Evolutionary conservation across 92 coral and sea anemone genomes (phyloP).

Genomic region (Epizoanthus scotinus): DNA sequence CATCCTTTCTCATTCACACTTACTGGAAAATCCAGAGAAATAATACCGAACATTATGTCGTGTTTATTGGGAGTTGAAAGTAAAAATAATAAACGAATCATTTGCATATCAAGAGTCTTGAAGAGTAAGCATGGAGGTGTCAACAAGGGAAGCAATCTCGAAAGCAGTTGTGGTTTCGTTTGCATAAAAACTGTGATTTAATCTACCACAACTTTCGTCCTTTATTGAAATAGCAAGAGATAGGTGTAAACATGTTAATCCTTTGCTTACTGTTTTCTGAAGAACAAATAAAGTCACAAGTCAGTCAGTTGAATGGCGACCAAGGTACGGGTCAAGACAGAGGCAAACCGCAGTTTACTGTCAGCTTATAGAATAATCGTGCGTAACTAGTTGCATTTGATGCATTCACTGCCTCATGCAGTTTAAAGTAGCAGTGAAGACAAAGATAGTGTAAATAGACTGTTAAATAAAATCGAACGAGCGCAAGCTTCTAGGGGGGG

Average conservation of each 20-base stretch:
- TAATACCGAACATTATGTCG: neutral
- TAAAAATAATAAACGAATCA: neutral
- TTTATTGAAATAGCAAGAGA: slow-evolving; percentile 26
- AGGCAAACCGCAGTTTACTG: neutral
- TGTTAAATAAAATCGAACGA: too few species aligned
- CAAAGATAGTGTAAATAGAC: too few species aligned
- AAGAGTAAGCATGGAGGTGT: too few species aligned
- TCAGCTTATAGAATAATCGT: neutral
- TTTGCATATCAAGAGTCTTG: too few species aligned
- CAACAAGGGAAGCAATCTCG: slow-evolving; percentile 7
- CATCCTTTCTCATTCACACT: neutral
- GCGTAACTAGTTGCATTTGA: too few species aligned
- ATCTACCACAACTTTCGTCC: neutral
- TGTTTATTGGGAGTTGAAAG: neutral
- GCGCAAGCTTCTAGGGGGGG: too few species aligned
- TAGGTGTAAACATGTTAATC: slow-evolving; percentile 18
- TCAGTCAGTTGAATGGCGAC: neutral
- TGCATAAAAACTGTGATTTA: slow-evolving; percentile 8
- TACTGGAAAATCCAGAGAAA: neutral
- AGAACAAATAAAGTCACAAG: slow-evolving; percentile 15
- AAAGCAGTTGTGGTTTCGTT: slow-evolving; percentile 15
- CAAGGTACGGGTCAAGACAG: neutral
- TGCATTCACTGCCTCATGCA: too few species aligned
- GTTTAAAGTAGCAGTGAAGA: too few species aligned
- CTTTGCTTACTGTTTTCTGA: slow-evolving; percentile 14